phyloP scores from a whole-genome alignment of 2,888 invertebrate genomes.

The Hecatera dysodea region DNA sequence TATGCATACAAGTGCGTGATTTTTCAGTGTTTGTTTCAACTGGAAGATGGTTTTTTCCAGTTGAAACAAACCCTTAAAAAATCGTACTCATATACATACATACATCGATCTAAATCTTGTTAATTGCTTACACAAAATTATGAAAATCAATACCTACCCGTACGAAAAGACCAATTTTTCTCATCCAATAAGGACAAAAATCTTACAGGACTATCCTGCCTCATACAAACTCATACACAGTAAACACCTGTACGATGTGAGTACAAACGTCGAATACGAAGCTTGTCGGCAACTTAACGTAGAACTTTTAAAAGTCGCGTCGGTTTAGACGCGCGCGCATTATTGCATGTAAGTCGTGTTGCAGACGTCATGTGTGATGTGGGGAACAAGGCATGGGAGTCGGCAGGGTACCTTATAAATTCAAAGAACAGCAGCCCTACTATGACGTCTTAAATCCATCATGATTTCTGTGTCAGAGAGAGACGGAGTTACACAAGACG shows the following conservation, averaged over 20 bases:
- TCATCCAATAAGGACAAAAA: background rate
- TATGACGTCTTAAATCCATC: too few relatives aligned
- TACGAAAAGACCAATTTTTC: background rate
- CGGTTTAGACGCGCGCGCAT: constrained; percentile 67
- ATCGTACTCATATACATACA: too few relatives aligned
- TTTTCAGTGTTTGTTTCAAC: too few relatives aligned
- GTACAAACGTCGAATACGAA: constrained; percentile 59
- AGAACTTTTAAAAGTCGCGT: constrained; percentile 71
- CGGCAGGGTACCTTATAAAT: too few relatives aligned
- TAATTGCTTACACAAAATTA: background rate
- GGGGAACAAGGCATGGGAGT: constrained; percentile 18
- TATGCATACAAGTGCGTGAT: too few relatives aligned
- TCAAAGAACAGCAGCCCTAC: too few relatives aligned
- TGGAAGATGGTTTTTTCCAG: too few relatives aligned
- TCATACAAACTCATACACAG: background rate
- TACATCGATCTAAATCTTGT: background rate
- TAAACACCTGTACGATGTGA: constrained; percentile 55
- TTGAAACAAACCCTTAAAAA: too few relatives aligned
- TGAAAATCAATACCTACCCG: background rate
- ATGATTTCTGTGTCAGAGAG: too few relatives aligned
- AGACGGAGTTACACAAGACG: too few relatives aligned
- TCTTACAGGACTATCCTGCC: constrained; percentile 15
- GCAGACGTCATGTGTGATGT: constrained; percentile 55
- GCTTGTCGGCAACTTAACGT: constrained; percentile 71
- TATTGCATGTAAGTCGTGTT: constrained; percentile 65